phyloP scores from a whole-genome alignment of 2,113 vertebrate genomes.

The Pao palembangensis region DNA sequence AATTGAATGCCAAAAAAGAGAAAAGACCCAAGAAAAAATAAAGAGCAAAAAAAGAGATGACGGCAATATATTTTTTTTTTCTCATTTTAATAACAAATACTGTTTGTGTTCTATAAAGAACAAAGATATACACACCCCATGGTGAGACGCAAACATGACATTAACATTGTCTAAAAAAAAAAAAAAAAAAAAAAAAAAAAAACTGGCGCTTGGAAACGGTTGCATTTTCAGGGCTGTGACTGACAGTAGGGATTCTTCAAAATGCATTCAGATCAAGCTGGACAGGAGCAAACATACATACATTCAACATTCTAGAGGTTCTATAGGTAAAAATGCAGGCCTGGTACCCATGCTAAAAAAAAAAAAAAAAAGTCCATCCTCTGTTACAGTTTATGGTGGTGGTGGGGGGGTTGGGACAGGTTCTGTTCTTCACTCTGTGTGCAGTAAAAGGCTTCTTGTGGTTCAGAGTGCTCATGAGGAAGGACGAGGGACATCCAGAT shows the following conservation, averaged over 20 bases:
- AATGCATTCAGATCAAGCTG: conserved; percentile 55
- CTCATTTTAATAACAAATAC: conserved; percentile 71
- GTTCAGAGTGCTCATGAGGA: conserved; percentile 45
- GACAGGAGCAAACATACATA: conserved; percentile 50
- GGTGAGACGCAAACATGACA: conserved; percentile 48
- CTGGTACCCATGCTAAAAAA: conserved; percentile 46
- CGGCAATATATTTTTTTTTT: conserved; percentile 13
- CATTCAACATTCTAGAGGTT: conserved; percentile 60
- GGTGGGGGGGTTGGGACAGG: conserved; percentile 8
- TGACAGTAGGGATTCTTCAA: conserved; percentile 24
- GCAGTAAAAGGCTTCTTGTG: conserved; percentile 59
- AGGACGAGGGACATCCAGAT: conserved; percentile 37
- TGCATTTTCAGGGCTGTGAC: conserved; percentile 37
- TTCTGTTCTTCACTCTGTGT: conserved; percentile 31
- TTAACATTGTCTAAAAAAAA: conserved; percentile 40
- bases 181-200: conserved; percentile 1
- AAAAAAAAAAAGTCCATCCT: conserved; percentile 30
- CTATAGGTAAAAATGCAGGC: conserved; percentile 48
- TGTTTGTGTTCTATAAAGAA: conserved; percentile 66
- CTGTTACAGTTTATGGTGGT: conserved; percentile 25
- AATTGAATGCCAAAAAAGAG: not conserved
- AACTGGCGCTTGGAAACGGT: conserved; percentile 39
- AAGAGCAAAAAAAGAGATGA: not conserved
- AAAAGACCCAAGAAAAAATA: not conserved
- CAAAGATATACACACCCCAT: conserved; percentile 40